These are phyloP conservation scores for Nemotelus pantherinus DNA, from an alignment of 2,888 invertebrate species.

Conservation along the genomic window DNA sequence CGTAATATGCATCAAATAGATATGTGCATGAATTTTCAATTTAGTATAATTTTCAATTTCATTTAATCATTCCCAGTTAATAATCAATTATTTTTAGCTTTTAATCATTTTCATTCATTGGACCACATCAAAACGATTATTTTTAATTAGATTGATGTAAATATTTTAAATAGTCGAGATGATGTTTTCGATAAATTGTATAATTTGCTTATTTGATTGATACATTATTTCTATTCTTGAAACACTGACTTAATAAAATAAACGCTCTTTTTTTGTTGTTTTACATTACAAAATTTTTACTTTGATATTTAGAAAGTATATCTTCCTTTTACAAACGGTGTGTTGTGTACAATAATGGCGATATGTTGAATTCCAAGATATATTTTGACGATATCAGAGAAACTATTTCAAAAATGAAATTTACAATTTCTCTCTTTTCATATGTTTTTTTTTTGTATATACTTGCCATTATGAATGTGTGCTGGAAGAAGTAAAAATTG, in stretches of 20 bases:
- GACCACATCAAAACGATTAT: conserved; percentile 39
- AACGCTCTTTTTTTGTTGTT: not conserved
- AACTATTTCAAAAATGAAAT: not conserved
- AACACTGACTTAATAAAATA: conserved; percentile 21
- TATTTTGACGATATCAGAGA: not conserved
- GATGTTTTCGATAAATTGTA: too few species aligned
- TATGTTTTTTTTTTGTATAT: too few species aligned
- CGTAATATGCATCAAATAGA: not conserved
- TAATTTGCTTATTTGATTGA: not conserved
- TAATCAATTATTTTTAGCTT: not conserved
- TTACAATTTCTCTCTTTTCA: too few species aligned
- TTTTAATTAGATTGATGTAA: not conserved
- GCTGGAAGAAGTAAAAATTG: too few species aligned
- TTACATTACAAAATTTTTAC: not conserved
- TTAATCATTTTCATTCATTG: conserved; percentile 16
- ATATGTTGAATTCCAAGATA: conserved; percentile 43
- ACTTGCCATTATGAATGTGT: too few species aligned
- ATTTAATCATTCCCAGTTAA: too few species aligned
- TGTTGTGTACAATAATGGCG: not conserved
- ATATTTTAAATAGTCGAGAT: not conserved
- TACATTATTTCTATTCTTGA: conserved; percentile 12
- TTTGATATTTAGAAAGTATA: not conserved
- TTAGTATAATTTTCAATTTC: not conserved
- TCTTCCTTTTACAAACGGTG: not conserved
- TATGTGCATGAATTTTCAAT: conserved; percentile 8